phyloP scores from a whole-genome alignment of 2,888 invertebrate genomes.

The Tridacna gigas region DNA sequence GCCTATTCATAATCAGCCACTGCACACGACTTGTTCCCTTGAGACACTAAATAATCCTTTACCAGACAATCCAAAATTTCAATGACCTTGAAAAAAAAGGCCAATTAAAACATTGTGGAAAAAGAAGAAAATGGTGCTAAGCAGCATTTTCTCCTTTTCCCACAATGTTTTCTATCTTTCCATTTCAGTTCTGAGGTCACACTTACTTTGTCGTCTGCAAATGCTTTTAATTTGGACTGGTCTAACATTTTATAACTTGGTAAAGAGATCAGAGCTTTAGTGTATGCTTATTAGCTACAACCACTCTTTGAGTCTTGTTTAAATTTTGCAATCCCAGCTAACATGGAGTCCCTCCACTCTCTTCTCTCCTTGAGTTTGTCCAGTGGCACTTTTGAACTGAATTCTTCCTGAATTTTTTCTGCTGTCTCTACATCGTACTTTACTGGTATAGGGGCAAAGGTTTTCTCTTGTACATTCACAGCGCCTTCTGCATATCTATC shows the following conservation, averaged over 20 bases:
- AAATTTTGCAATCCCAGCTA: conserved; percentile 81
- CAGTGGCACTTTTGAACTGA: conserved; percentile 73
- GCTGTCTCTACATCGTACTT: conserved; percentile 74
- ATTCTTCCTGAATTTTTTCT: conserved; percentile 72
- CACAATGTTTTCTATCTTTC: too few species aligned
- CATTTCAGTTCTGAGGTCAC: too few species aligned
- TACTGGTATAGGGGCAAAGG: conserved; percentile 75
- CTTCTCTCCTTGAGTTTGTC: conserved; percentile 76
- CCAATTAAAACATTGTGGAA: too few species aligned
- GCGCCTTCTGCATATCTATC: conserved; percentile 78
- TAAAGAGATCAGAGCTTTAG: background rate
- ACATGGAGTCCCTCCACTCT: conserved; percentile 79
- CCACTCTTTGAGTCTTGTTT: conserved; percentile 64
- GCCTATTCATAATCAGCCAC: too few species aligned
- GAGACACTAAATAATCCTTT: too few species aligned
- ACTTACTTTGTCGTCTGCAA: too few species aligned
- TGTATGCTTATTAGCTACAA: background rate
- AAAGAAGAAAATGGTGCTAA: too few species aligned
- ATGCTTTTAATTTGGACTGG: background rate
- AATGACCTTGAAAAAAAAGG: too few species aligned
- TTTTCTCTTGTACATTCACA: conserved; percentile 73
- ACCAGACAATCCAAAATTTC: too few species aligned
- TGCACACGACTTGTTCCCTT: too few species aligned
- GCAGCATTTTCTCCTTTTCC: too few species aligned
- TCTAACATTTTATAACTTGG: too few species aligned